Evolutionary conservation across 2,113 vertebrate genomes (phyloP), one percentile per base, ranked within the genome.

Genomic region (Solenodon paradoxus): DNA sequence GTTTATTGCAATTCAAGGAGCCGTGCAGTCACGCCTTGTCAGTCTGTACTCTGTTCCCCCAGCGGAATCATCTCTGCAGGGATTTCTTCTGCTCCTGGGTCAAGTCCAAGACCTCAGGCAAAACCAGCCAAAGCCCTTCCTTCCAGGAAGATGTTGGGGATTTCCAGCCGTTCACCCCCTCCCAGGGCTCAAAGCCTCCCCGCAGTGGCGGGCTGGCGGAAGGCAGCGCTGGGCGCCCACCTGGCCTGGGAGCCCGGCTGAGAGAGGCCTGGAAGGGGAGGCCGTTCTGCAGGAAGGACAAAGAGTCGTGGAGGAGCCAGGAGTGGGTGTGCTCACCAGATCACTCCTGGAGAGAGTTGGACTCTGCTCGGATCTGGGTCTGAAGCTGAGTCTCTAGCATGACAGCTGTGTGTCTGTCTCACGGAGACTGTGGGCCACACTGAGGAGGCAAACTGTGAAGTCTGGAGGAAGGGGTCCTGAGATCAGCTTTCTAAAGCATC

Each of bases 61-160:
- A 0, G 32, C 59, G 81, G 53, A 63, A 63, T 81, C 63, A 64
- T 55, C 83, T 94, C 57, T 59, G 38, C 9, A 45, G 75, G 2
- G 0, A n/a, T 59, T 55, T 75, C 57, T 88, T 42, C 9, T 11
- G 10, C 90, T 83, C 38, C 69, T 40, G 74, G 47, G 87, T 93
- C 94, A 88, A 74, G 81, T 63, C 77, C 28, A 59, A 94, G 91
- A n/a, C 40, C 26, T 51, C 55, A 0, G 9, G 49, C 75, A 82
- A 66, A 59, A 26, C 64, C 87, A 93, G 84, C 53, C 42, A 87
- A 93, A 72, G 4, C n/a, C 64, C 32, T 68, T 80, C 64, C 32
- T 92, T 61, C 42, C 6, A 28, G 55, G 80, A 69, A 81, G 83
- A 38, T 17, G 11, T 81, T 20, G 64, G 40, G 3, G 68, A 61